A percentile compares a stretch with the other conserved stretches of the same genome.
These are phyloP conservation scores for Misgurnus mizolepis DNA, from an alignment of 2,113 vertebrate genomes.

Conservation along the genomic window DNA sequence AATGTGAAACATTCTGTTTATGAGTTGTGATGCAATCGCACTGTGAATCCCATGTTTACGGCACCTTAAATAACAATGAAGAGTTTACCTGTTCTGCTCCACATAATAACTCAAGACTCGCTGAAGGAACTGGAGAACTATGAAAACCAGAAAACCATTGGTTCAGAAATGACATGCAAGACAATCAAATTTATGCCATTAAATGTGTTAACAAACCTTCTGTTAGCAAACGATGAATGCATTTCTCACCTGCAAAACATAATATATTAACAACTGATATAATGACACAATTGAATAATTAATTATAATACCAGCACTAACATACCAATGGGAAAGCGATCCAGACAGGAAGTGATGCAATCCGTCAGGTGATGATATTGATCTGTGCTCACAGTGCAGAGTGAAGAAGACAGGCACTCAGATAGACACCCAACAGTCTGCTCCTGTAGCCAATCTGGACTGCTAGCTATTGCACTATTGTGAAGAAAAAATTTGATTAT, in stretches of 20 bases:
- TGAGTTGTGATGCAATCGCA: background rate
- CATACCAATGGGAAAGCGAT: slow-evolving; percentile 84
- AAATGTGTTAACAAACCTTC: slow-evolving; percentile 75
- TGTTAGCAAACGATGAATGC: slow-evolving; percentile 77
- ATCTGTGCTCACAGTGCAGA: slow-evolving; percentile 70
- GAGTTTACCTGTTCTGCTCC: slow-evolving; percentile 83
- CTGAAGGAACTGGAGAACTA: slow-evolving; percentile 87
- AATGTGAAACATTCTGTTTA: too few species aligned
- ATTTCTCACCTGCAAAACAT: slow-evolving; percentile 77
- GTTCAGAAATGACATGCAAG: background rate
- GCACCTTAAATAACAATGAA: background rate
- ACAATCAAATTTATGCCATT: background rate
- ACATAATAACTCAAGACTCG: slow-evolving; percentile 77
- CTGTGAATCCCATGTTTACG: slow-evolving; percentile 6
- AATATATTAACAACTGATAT: background rate
- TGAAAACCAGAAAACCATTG: background rate
- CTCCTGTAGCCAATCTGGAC: slow-evolving; percentile 73
- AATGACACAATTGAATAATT: background rate
- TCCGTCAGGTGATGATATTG: slow-evolving; percentile 77
- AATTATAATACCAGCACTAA: background rate
- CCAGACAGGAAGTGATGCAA: slow-evolving; percentile 83
- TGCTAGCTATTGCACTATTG: slow-evolving; percentile 78
- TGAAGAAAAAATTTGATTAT: background rate
- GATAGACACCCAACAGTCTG: slow-evolving; percentile 72
- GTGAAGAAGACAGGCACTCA: slow-evolving; percentile 73